phyloP scores from a whole-genome alignment of 2,888 invertebrate genomes.

The Amphipoea lucens region DNA sequence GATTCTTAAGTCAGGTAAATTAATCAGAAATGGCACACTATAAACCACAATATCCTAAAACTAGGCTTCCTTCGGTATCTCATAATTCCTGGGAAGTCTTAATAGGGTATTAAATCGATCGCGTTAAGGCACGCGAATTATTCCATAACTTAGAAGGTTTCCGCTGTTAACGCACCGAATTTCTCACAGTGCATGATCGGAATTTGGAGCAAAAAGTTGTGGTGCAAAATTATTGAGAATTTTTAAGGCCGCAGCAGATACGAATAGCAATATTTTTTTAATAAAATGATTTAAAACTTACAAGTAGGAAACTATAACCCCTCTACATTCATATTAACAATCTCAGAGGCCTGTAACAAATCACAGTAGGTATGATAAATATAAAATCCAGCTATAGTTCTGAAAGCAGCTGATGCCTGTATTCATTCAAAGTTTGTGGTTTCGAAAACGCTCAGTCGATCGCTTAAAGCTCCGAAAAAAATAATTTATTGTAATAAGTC shows the following conservation, averaged over 20 bases:
- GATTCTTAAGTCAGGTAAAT: constrained; percentile 7
- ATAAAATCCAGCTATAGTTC: constrained; percentile 57
- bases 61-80: constrained; percentile 59
- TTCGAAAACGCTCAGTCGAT: constrained; percentile 81
- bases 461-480: constrained; percentile 86
- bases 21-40: constrained; percentile 12
- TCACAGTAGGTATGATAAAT: constrained; percentile 35
- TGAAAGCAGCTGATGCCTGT: constrained; percentile 78
- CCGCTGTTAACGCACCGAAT: constrained; percentile 60
- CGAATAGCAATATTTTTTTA: background rate
- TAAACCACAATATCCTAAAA: constrained; percentile 59
- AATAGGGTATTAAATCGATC: constrained; percentile 72
- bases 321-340: background rate
- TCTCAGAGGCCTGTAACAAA: constrained; percentile 9
- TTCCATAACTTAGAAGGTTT: constrained; percentile 76
- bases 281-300: background rate
- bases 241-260: constrained; percentile 6
- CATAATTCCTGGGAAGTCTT: constrained; percentile 71
- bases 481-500: constrained; percentile 90
- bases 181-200: constrained; percentile 67
- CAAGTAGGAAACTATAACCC: background rate
- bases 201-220: constrained; percentile 64
- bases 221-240: constrained; percentile 22
- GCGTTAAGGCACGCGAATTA: constrained; percentile 73
- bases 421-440: constrained; percentile 85